These are phyloP conservation scores for Drosophila atroscutellata DNA, from an alignment of 2,888 invertebrate species.

Conservation along the genomic window DNA sequence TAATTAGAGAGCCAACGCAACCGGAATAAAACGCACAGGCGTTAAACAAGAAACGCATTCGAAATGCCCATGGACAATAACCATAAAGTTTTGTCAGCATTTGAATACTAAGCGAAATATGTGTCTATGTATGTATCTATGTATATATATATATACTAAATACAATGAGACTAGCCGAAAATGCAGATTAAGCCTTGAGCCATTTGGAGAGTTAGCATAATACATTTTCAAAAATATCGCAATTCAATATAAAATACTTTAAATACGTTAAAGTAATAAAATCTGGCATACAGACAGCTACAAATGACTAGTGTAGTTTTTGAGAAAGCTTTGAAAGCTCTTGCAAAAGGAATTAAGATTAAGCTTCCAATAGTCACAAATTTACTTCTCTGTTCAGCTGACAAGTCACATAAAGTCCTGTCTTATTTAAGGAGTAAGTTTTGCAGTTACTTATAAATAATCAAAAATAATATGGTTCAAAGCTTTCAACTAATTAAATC, in stretches of 20 bases:
- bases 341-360: background rate
- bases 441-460: background rate
- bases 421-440: background rate
- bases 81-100: slow-evolving; percentile 26
- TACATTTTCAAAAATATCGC: too few species aligned
- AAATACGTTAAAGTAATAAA: background rate
- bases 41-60: slow-evolving; percentile 2
- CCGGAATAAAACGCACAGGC: slow-evolving; percentile 5
- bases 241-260: background rate
- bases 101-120: slow-evolving; percentile 32
- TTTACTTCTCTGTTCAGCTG: background rate
- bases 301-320: background rate
- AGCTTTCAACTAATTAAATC: background rate
- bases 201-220: background rate
- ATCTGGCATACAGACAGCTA: background rate
- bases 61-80: slow-evolving; percentile 14
- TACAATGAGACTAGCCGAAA: slow-evolving; percentile 24
- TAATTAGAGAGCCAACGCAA: slow-evolving; percentile 52
- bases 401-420: background rate
- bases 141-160: background rate
- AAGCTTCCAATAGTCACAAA: background rate
- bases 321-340: background rate
- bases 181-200: background rate
- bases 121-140: background rate
- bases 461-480: background rate